Evolutionary conservation across 2,113 vertebrate species (phyloP), one percentile per base, ranked within the genome.

Genomic region (Lophura nycthemera): DNA sequence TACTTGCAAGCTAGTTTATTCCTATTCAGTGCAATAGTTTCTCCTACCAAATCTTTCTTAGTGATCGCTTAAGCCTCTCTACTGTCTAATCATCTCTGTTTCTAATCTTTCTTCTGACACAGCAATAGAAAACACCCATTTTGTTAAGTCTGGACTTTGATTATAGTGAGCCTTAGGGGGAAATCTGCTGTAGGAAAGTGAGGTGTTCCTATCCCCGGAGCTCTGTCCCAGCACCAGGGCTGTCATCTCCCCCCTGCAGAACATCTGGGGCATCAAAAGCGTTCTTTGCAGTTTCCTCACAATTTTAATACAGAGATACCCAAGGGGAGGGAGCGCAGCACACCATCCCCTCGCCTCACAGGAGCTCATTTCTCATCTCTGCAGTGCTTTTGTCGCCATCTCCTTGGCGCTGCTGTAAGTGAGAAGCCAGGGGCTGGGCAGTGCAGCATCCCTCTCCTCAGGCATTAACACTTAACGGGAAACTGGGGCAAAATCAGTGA

Each of bases 1-100:
- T 82, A 32, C 76, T 91, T 91, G 91, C 70, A 47, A 96, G 83
- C 42, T 90, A 94, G 86, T 94, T 94, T 95, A 74, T 76, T 82
- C 90, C 54, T 59, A n/a, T 88, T 77, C 91, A 86, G 86, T 18
- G 79, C 32, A 42, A 50, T 56, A 77, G 10, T 32, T 91, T 71
- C 69, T 83, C 50, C 59, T 74, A 0, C 42, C 25, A 29, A 77
- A 75, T 29, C 80, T 76, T 75, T 34, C 60, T 45, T 25, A 8
- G 76, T 24, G 50, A 71, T 90, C 48, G n/a, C 47, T 36, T 83
- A 61, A 94, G 34, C 25, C 47, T 94, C 75, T 86, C 92, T 60
- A 1, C n/a, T 73, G 56, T 30, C 47, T 64, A 56, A 70, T 88
- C 86, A 81, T 34, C 43, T 61, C 64, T 71, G 14, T 83, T 88